These are phyloP conservation scores for Monarcha castaneiventris DNA, from an alignment of 2,113 vertebrate species.

Conservation along the genomic window DNA sequence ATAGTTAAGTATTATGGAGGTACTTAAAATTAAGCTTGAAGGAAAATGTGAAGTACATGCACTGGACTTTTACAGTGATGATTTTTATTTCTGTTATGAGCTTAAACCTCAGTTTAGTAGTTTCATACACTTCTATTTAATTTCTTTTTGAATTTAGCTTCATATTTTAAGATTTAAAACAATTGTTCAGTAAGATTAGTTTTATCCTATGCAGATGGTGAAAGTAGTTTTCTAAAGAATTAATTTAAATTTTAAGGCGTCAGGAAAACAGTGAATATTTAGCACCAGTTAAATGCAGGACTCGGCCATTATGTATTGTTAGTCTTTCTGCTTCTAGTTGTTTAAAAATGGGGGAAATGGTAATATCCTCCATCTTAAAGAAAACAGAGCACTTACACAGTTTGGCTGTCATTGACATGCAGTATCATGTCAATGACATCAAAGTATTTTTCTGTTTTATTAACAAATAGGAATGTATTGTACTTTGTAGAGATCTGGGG, in stretches of 20 bases:
- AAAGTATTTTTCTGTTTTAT: neutral
- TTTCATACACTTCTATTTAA: neutral
- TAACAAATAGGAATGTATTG: neutral
- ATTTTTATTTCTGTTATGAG: neutral
- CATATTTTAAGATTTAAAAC: neutral
- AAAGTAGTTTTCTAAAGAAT: neutral
- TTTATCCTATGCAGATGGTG: neutral
- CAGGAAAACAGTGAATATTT: neutral
- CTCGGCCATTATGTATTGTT: neutral
- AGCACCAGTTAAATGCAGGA: neutral
- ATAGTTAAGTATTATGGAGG: neutral
- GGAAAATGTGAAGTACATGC: neutral
- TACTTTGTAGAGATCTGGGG: neutral
- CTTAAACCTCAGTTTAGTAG: neutral
- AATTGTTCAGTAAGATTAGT: neutral
- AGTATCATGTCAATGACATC: too few species aligned
- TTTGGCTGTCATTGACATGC: neutral
- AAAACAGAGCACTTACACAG: neutral
- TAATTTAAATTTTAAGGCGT: neutral
- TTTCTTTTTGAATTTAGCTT: neutral
- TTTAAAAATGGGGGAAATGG: neutral
- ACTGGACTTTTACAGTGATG: neutral
- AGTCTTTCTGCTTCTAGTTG: neutral
- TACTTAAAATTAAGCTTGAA: slow-evolving; percentile 22
- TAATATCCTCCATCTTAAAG: neutral